Evolutionary conservation across 2,797 vertebrate species (phyloP).

Genomic region (Cottoperca gobio): DNA sequence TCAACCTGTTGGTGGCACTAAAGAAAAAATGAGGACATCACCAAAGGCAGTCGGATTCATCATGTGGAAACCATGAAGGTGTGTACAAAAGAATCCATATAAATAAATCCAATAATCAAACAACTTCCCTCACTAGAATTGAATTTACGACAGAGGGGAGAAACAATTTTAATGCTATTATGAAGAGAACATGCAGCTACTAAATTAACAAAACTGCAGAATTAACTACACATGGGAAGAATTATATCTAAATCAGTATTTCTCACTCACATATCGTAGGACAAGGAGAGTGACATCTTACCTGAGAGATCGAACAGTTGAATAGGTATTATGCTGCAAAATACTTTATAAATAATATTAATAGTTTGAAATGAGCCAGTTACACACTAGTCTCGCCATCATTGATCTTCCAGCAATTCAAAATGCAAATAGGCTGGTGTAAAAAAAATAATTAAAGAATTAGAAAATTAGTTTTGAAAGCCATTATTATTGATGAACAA

Average conservation of each 20-base stretch:
- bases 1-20: neutral
- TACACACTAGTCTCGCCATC: neutral
- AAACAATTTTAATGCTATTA: neutral
- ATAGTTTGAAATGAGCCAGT: neutral
- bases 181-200: neutral
- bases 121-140: neutral
- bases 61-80: neutral
- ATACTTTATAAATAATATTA: neutral
- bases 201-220: neutral
- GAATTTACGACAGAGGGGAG: neutral
- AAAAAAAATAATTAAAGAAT: neutral
- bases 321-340: neutral
- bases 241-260: too few relatives aligned
- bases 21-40: neutral
- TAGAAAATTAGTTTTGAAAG: conserved; percentile 6
- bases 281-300: neutral
- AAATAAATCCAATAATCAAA: neutral
- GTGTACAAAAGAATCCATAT: neutral
- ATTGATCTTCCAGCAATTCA: neutral
- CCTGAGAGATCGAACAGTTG: conserved; percentile 2
- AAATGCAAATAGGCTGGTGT: neutral
- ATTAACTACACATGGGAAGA: neutral
- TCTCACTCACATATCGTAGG: neutral
- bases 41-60: too few relatives aligned
- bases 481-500: conserved; percentile 24